Percentiles rank a stretch among this genome's conserved stretches.
Conservation (phyloP, 2,113 vertebrate species). For the Holacanthus passer region DNA sequence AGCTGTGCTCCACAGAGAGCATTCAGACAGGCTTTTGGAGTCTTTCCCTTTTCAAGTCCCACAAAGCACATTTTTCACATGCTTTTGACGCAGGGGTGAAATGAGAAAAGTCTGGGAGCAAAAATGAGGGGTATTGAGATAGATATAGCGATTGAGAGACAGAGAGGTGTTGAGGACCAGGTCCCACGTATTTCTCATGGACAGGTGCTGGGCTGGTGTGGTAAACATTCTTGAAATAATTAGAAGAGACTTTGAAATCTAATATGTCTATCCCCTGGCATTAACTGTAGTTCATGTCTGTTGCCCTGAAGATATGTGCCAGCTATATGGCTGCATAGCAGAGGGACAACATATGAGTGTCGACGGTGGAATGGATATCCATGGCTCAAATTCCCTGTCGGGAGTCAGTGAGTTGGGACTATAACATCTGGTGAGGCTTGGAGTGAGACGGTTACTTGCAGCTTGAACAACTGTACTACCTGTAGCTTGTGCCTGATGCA, state of each 20-base stretch:
- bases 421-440: constrained; percentile 31
- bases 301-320: constrained; percentile 15
- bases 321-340: constrained; percentile 7
- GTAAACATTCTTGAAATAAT: constrained; percentile 51
- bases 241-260: constrained; percentile 46
- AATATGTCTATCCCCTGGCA: constrained; percentile 23
- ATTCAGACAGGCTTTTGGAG: constrained; percentile 51
- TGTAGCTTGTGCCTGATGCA: neutral
- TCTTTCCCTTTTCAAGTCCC: constrained; percentile 57
- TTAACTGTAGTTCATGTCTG: constrained; percentile 28
- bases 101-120: constrained; percentile 57
- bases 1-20: constrained; percentile 43
- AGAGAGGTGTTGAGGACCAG: constrained; percentile 21
- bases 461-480: neutral
- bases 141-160: constrained; percentile 8
- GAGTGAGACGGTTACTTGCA: neutral
- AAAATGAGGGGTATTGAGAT: constrained; percentile 18
- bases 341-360: constrained; percentile 2
- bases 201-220: constrained; percentile 33
- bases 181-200: constrained; percentile 58
- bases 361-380: constrained; percentile 12
- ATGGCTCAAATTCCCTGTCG: constrained; percentile 13
- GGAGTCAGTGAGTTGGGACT: neutral
- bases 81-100: constrained; percentile 56
- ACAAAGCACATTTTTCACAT: constrained; percentile 74